Conservation (phyloP, 2,113 vertebrate genomes). For the Casuarius casuarius region DNA sequence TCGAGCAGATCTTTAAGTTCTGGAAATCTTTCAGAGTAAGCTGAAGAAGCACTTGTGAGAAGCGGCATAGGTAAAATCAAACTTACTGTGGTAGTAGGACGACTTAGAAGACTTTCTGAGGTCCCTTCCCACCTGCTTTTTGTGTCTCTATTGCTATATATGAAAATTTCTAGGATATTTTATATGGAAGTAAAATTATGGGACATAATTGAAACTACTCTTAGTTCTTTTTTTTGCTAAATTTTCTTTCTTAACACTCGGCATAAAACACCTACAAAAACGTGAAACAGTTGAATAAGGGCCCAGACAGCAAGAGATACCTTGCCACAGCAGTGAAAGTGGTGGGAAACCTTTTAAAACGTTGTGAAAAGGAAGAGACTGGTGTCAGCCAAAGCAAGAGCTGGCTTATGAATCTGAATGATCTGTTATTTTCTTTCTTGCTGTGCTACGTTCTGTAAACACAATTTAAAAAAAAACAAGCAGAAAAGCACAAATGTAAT, state of each 20-base stretch:
- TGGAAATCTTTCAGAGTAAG: not conserved
- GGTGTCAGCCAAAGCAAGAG: not conserved
- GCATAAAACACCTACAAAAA: not conserved
- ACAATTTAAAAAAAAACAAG: not conserved
- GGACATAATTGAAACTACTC: not conserved
- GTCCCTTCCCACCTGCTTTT: not conserved
- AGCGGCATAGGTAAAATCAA: not conserved
- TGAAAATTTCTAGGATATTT: conserved; percentile 4
- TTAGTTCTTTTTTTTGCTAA: not conserved
- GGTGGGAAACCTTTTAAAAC: not conserved
- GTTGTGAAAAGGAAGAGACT: not conserved
- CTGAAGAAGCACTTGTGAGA: not conserved
- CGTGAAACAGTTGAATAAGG: not conserved
- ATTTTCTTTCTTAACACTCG: not conserved
- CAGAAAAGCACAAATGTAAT: conserved; percentile 15
- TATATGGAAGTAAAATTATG: not conserved
- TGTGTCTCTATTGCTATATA: not conserved
- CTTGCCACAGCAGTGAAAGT: not conserved
- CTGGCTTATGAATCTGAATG: not conserved
- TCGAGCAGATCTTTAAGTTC: not conserved
- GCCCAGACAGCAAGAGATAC: not conserved
- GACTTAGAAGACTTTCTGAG: not conserved
- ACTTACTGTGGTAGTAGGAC: not conserved
- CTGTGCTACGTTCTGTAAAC: not conserved
- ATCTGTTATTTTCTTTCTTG: not conserved